Evolutionary conservation across 2,888 invertebrate genomes (phyloP).

Genomic region (Noctua janthina): DNA sequence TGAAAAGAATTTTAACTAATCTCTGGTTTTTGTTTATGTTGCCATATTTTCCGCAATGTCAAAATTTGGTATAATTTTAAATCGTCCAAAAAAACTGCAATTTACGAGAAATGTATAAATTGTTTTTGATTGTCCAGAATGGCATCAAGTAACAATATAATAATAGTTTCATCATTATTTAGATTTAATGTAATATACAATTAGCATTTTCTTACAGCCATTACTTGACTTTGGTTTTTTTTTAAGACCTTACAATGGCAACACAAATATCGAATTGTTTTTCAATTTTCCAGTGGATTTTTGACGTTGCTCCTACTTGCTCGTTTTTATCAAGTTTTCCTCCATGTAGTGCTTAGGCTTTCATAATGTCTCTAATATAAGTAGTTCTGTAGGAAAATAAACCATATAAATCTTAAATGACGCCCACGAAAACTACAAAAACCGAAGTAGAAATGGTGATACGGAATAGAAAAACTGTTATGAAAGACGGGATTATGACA

Average conservation of each 20-base stretch:
- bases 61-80: background rate
- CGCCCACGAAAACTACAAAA: conserved; percentile 94
- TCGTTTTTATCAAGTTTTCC: conserved; percentile 81
- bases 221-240: conserved; percentile 1
- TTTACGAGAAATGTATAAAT: background rate
- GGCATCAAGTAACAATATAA: no score
- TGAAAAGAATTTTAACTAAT: background rate
- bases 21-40: conserved; percentile 26
- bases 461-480: conserved; percentile 95
- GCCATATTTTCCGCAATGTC: conserved; percentile 15
- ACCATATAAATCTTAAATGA: conserved; percentile 89
- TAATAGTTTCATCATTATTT: background rate
- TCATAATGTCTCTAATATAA: conserved; percentile 86
- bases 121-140: rapidly evolving
- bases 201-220: background rate
- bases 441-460: conserved; percentile 96
- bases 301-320: conserved; percentile 87
- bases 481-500: conserved; percentile 97
- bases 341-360: conserved; percentile 87
- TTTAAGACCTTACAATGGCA: conserved; percentile 62
- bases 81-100: background rate
- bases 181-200: background rate
- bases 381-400: conserved; percentile 84
- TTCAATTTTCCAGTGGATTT: conserved; percentile 87
- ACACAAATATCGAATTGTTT: conserved; percentile 86